phyloP scores from a whole-genome alignment of 1,140 invertebrate species.

The Dendrolimus punctatus region DNA sequence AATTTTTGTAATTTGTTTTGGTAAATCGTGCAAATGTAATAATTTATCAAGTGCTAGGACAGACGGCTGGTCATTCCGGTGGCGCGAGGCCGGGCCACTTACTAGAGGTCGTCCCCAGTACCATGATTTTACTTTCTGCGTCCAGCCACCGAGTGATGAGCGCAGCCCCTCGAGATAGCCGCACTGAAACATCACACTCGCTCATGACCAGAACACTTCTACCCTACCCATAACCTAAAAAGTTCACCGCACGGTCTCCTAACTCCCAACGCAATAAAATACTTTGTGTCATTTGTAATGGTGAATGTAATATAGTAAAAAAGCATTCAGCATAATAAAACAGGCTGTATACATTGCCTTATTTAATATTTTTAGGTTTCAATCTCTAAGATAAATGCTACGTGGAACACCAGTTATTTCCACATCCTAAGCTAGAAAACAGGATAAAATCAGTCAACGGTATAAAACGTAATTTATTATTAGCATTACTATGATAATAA shows the following conservation, averaged over 20 bases:
- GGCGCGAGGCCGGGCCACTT: constrained; percentile 76
- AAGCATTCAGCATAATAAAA: constrained; percentile 22
- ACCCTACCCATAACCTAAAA: too few relatives aligned
- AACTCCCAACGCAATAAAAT: constrained; percentile 8
- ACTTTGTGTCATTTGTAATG: constrained; percentile 24
- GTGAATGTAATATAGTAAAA: constrained; percentile 21
- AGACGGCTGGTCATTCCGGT: constrained; percentile 50
- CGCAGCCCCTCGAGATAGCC: constrained; percentile 93
- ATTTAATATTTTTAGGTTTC: too few relatives aligned
- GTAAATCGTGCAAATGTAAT: constrained; percentile 62
- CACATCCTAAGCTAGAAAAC: too few relatives aligned
- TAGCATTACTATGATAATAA: too few relatives aligned
- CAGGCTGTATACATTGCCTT: constrained; percentile 13
- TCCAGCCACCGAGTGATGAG: constrained; percentile 92
- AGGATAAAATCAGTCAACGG: too few relatives aligned
- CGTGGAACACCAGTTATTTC: too few relatives aligned
- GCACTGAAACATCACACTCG: constrained; percentile 78
- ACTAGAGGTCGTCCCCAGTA: constrained; percentile 95
- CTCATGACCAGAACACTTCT: constrained; percentile 44
- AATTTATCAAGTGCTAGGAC: constrained; percentile 64
- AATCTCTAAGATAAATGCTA: too few relatives aligned
- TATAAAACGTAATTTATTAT: too few relatives aligned
- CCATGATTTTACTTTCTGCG: constrained; percentile 95
- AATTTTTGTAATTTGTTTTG: constrained; percentile 28
- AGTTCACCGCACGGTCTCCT: constrained; percentile 1